phyloP scores from a whole-genome alignment of 1,140 invertebrate genomes.

The Sycobia sp. region DNA sequence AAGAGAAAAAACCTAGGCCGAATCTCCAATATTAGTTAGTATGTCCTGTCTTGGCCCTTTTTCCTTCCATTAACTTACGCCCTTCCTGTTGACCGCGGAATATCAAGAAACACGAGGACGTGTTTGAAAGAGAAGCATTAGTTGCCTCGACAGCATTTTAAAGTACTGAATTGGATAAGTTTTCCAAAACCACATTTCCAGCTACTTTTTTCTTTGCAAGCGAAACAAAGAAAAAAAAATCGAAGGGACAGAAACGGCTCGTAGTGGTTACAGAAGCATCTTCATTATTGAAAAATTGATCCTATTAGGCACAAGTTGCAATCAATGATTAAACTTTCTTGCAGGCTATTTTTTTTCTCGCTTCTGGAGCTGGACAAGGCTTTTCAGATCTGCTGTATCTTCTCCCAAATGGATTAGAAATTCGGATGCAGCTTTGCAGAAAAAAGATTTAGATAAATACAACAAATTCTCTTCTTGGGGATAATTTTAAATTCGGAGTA shows the following conservation, averaged over 20 bases:
- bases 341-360: constrained; percentile 18
- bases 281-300: constrained; percentile 59
- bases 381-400: too few relatives aligned
- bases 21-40: background rate
- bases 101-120: constrained; percentile 22
- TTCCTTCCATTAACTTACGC: background rate
- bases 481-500: too few relatives aligned
- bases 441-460: too few relatives aligned
- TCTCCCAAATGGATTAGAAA: too few relatives aligned
- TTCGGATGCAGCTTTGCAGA: too few relatives aligned
- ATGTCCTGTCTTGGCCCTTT: background rate
- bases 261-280: background rate
- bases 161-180: constrained; percentile 9
- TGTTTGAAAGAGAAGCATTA: constrained; percentile 5
- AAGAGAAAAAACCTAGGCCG: background rate
- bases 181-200: constrained; percentile 32
- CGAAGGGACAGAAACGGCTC: background rate
- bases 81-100: constrained; percentile 1
- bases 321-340: constrained; percentile 39
- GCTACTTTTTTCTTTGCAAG: constrained; percentile 34
- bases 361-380: too few relatives aligned
- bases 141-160: constrained; percentile 10
- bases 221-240: background rate
- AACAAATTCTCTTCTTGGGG: too few relatives aligned
- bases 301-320: constrained; percentile 46